A percentile compares a stretch with the other conserved stretches of the same genome.
phyloP scores from a whole-genome alignment of 2,888 invertebrate species.

The Unio pictorum region DNA sequence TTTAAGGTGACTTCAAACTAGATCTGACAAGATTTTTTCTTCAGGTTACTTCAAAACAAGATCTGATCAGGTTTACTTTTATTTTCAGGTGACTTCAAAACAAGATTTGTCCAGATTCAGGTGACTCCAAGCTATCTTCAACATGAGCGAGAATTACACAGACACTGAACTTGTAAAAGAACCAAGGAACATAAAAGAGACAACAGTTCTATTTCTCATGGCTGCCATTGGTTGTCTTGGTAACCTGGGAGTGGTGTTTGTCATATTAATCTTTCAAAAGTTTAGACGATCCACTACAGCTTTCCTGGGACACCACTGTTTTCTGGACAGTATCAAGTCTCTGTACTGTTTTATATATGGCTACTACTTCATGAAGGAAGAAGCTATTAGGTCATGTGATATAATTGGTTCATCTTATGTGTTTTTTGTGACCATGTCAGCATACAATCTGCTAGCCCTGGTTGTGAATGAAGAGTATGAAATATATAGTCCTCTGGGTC shows the following conservation, averaged over 20 bases:
- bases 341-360: constrained; percentile 66
- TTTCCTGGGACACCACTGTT: constrained; percentile 67
- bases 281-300: constrained; percentile 64
- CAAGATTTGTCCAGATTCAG: no score
- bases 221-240: constrained; percentile 60
- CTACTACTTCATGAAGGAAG: constrained; percentile 51
- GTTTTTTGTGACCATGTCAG: constrained; percentile 89
- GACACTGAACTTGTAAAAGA: no score
- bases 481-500: constrained; percentile 39
- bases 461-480: constrained; percentile 70
- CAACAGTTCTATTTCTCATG: constrained; percentile 50
- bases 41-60: no score
- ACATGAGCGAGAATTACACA: no score
- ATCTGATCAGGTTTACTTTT: no score
- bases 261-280: constrained; percentile 46
- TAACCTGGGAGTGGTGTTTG: constrained; percentile 51
- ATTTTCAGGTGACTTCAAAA: no score
- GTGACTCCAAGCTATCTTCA: no score
- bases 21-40: no score
- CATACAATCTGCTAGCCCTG: constrained; percentile 85
- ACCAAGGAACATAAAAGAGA: constrained; percentile 31
- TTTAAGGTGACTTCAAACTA: no score
- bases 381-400: constrained; percentile 76
- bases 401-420: constrained; percentile 91
- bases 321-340: constrained; percentile 66